A percentile compares a stretch with the other conserved stretches of the same genome.
These are phyloP conservation scores for Astropecten irregularis DNA, from an alignment of 53 echinoderm and acorn worm genomes.

Conservation along the genomic window DNA sequence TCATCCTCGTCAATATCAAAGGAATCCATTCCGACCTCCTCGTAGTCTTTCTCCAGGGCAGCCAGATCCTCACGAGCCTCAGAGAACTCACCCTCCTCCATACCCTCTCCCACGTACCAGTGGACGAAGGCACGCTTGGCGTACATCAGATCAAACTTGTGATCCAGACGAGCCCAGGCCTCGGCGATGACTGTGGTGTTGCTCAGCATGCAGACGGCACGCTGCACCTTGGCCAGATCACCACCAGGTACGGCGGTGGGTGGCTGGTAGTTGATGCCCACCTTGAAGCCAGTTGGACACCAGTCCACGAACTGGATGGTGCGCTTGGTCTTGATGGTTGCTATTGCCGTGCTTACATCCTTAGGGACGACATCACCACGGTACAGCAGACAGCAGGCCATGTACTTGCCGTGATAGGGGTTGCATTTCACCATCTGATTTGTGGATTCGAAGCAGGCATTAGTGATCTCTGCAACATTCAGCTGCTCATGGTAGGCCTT, in stretches of 20 bases:
- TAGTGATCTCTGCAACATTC: conserved; percentile 83
- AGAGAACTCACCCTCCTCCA: conserved; percentile 97
- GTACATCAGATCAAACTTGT: conserved; percentile 98
- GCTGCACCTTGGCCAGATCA: conserved; percentile 95
- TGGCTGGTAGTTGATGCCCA: conserved; percentile 97
- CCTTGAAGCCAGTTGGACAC: conserved; percentile 98
- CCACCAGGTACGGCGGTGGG: conserved; percentile 96
- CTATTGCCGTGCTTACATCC: conserved; percentile 64
- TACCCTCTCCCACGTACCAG: conserved; percentile 98
- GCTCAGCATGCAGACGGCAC: conserved; percentile 98
- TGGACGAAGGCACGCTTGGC: conserved; percentile 98
- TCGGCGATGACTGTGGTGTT: conserved; percentile 97
- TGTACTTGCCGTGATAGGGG: conserved; percentile 98
- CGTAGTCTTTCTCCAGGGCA: conserved; percentile 89
- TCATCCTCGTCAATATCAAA: no score
- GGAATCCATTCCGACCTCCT: conserved; percentile 65
- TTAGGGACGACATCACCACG: conserved; percentile 96
- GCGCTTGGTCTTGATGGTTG: conserved; percentile 79
- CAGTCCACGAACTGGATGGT: conserved; percentile 98
- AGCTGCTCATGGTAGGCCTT: conserved; percentile 90
- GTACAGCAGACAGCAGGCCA: conserved; percentile 88
- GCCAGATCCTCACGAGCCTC: conserved; percentile 95
- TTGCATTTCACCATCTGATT: conserved; percentile 93
- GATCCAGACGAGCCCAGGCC: conserved; percentile 98
- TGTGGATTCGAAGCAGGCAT: conserved; percentile 71